phyloP scores from a whole-genome alignment of 2,797 vertebrate species.

The Ctenosaura bakeri region DNA sequence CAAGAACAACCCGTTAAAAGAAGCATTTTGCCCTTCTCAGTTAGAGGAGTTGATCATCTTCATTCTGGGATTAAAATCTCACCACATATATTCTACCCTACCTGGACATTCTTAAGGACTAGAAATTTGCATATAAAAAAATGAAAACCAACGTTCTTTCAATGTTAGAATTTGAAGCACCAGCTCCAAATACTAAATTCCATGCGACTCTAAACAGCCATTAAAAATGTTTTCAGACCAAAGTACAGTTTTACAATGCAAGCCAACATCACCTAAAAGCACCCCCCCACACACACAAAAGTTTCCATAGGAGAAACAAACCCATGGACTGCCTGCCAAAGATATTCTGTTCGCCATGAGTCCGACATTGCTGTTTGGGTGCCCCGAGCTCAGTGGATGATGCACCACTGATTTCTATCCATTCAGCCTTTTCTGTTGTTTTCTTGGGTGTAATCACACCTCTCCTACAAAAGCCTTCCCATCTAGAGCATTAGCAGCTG shows the following conservation, averaged over 20 bases:
- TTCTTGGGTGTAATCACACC: background rate
- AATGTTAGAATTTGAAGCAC: background rate
- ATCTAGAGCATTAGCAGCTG: background rate
- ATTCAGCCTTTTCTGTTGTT: background rate
- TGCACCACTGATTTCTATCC: background rate
- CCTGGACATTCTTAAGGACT: background rate
- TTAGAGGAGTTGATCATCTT: background rate
- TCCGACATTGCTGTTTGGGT: background rate
- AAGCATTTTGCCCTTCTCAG: background rate
- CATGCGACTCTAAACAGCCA: background rate
- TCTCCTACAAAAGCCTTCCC: background rate
- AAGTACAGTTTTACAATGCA: background rate
- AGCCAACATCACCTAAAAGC: background rate
- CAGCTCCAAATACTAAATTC: background rate
- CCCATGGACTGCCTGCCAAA: slow-evolving; percentile 16
- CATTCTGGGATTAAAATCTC: background rate
- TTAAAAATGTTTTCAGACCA: background rate
- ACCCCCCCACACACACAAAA: too few relatives aligned
- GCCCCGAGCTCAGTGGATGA: background rate
- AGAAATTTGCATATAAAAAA: background rate
- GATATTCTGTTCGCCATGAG: background rate
- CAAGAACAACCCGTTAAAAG: background rate
- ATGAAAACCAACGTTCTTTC: background rate
- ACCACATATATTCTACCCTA: background rate
- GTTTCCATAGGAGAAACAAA: background rate